phyloP scores from a whole-genome alignment of 2,888 invertebrate genomes.

The Agrenia bidenticulata region DNA sequence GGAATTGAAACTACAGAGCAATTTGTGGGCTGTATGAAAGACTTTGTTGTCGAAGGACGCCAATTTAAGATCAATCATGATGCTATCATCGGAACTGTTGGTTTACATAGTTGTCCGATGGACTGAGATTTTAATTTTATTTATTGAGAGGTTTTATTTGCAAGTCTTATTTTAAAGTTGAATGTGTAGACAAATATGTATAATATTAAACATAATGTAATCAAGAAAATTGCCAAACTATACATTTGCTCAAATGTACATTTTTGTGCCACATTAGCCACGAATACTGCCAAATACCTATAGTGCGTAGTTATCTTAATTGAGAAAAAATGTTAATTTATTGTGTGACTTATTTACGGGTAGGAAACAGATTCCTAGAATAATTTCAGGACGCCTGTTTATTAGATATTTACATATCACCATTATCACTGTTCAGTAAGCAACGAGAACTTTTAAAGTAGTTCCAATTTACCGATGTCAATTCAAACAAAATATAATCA shows the following conservation, averaged over 20 bases:
- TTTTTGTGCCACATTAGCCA: constrained; percentile 6
- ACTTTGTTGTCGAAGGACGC: constrained; percentile 53
- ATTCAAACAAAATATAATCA: too few species aligned
- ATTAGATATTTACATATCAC: too few species aligned
- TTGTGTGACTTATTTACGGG: too few species aligned
- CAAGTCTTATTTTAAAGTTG: too few species aligned
- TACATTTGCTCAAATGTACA: constrained; percentile 5
- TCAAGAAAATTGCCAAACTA: background rate
- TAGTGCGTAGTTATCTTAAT: too few species aligned
- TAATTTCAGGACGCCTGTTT: too few species aligned
- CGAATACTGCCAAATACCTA: constrained; percentile 1
- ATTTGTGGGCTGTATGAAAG: constrained; percentile 77
- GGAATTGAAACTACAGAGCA: constrained; percentile 69
- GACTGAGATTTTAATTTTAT: constrained; percentile 27
- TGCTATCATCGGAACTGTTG: constrained; percentile 40
- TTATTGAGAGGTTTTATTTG: background rate
- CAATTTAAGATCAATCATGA: constrained; percentile 45
- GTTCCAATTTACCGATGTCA: too few species aligned
- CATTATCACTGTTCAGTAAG: too few species aligned
- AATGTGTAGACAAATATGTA: too few species aligned
- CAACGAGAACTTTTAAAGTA: too few species aligned
- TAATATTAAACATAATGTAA: background rate
- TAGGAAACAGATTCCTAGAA: too few species aligned
- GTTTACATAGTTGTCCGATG: constrained; percentile 45
- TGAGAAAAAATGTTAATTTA: too few species aligned